A percentile compares a stretch with the other conserved stretches of the same genome.
These are phyloP conservation scores for Lepus americanus DNA, from an alignment of 2,113 vertebrate genomes.

Conservation along the genomic window DNA sequence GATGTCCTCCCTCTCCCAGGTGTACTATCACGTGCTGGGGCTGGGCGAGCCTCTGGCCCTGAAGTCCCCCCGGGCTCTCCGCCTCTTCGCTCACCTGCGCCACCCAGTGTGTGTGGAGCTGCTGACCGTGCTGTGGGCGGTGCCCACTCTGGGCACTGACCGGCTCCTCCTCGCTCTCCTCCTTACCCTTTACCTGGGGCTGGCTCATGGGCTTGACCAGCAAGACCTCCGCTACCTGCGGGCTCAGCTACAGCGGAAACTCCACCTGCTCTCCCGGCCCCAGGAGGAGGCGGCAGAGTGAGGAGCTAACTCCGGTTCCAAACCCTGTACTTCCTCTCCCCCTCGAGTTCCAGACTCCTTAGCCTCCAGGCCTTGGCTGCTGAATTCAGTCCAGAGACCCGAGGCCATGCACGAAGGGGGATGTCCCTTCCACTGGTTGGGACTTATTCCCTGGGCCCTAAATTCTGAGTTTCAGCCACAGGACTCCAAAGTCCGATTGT, in stretches of 20 bases:
- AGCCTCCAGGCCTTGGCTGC: neutral
- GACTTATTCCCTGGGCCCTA: neutral
- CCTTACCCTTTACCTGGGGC: slow-evolving; percentile 90
- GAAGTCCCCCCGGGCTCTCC: slow-evolving; percentile 89
- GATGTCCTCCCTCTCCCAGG: slow-evolving; percentile 83
- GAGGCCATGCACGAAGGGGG: neutral
- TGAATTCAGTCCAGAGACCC: neutral
- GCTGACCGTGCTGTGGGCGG: slow-evolving; percentile 91
- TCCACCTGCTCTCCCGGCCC: slow-evolving; percentile 87
- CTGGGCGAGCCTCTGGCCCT: slow-evolving; percentile 91
- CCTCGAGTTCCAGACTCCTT: neutral
- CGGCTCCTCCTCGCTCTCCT: slow-evolving; percentile 90
- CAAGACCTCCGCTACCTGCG: slow-evolving; percentile 93
- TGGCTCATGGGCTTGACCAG: slow-evolving; percentile 92
- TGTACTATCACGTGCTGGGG: slow-evolving; percentile 92
- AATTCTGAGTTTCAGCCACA: neutral
- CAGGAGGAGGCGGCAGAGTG: slow-evolving; percentile 69
- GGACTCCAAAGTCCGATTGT: neutral
- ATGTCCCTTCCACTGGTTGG: neutral
- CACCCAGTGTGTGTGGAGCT: slow-evolving; percentile 95
- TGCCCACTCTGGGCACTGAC: slow-evolving; percentile 92
- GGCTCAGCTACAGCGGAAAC: slow-evolving; percentile 89
- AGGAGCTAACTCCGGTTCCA: neutral
- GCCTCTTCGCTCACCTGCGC: slow-evolving; percentile 92
- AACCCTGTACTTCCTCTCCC: neutral